Conservation (phyloP, 2,888 invertebrate species). For the Ommatoiulus sabulosus region DNA sequence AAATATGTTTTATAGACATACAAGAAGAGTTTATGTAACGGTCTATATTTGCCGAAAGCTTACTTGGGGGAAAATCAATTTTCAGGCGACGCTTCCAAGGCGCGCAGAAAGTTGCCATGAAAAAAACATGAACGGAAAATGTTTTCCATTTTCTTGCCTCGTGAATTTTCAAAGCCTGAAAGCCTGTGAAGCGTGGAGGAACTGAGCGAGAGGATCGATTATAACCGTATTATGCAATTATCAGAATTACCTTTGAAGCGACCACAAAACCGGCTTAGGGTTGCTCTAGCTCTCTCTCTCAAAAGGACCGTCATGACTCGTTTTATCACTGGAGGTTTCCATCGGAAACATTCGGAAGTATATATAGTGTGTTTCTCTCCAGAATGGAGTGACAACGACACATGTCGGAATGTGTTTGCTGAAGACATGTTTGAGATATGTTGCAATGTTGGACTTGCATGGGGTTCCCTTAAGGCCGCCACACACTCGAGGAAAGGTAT, state of each 20-base stretch:
- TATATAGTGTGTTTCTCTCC: too few relatives aligned
- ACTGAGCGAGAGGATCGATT: not conserved
- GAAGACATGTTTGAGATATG: too few relatives aligned
- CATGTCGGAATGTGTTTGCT: too few relatives aligned
- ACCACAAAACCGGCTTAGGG: not conserved
- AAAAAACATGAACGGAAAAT: not conserved
- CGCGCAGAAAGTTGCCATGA: not conserved
- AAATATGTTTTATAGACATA: constrained; percentile 21
- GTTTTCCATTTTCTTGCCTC: not conserved
- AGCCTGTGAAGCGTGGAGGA: not conserved
- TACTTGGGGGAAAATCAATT: not conserved
- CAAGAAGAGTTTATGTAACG: not conserved
- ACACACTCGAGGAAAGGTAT: too few relatives aligned
- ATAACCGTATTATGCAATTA: not conserved
- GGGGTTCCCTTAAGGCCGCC: too few relatives aligned
- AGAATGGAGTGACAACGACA: too few relatives aligned
- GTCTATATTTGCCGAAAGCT: not conserved
- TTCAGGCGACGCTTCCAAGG: not conserved
- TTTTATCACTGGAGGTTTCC: too few relatives aligned
- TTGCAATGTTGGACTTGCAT: too few relatives aligned
- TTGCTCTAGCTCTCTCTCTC: too few relatives aligned
- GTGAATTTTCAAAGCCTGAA: not conserved
- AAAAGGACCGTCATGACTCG: too few relatives aligned
- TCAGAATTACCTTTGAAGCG: not conserved
- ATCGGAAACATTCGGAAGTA: too few relatives aligned